Conservation (phyloP, 2,888 invertebrate genomes). For the Epistrophe eligans region DNA sequence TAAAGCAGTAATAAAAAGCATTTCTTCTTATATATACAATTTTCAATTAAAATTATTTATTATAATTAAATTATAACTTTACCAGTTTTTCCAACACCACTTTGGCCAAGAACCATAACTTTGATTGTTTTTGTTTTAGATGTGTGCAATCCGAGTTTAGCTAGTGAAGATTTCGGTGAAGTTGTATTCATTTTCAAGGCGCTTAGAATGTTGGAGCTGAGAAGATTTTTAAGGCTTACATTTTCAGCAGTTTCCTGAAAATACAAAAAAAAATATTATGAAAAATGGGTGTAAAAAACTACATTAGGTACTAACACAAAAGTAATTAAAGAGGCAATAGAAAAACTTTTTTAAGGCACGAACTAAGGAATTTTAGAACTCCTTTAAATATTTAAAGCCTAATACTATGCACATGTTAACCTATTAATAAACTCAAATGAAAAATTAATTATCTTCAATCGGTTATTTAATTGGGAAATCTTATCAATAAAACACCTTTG, state of each 20-base stretch:
- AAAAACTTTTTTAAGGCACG: no score
- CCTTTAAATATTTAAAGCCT: no score
- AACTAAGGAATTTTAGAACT: no score
- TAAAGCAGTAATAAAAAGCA: no score
- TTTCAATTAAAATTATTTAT: neutral
- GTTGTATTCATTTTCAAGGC: conserved; percentile 85
- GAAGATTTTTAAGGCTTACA: conserved; percentile 48
- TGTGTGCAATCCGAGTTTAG: conserved; percentile 88
- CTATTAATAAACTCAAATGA: no score
- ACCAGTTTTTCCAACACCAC: conserved; percentile 94
- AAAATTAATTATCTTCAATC: no score
- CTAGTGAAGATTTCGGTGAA: conserved; percentile 88
- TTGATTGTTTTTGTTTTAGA: conserved; percentile 89
- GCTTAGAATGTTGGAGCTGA: conserved; percentile 44
- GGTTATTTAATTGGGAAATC: no score
- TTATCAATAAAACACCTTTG: no score
- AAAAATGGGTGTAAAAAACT: no score
- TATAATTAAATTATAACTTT: conserved; percentile 75
- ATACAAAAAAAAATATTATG: neutral
- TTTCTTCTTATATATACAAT: neutral
- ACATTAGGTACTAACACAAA: no score
- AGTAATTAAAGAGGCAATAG: no score
- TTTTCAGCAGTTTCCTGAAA: conserved; percentile 57
- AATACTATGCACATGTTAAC: no score
- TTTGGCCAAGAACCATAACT: conserved; percentile 91